Base-by-base conservation (phyloP, 2,888 invertebrate species). In the Eurytoma adleriae region DNA sequence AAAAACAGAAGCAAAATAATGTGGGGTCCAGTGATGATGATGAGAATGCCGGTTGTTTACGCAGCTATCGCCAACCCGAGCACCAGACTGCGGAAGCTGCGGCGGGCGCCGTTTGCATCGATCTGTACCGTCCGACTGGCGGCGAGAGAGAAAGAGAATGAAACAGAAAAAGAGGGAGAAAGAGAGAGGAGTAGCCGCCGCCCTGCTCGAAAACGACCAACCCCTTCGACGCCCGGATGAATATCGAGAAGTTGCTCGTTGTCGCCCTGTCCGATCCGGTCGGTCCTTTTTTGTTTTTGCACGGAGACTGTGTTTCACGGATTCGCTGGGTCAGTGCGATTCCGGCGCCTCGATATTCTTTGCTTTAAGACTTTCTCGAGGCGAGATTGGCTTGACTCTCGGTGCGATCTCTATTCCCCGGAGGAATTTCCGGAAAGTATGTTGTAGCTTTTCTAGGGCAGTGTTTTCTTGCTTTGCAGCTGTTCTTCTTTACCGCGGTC, bases 21-120 rank as follows among this genome's bases (percentile, higher is more conserved):
- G 40, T 3, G 40, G 40, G 40, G 40, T 40, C 40, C 40, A 40
- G 40, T 7, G 40, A 40, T 3, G 40, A 40, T 40, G 40, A 3
- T 3, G 40, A 40, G 40, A 14, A 16, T 18, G 75, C 56, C 27
- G 61, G 69, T 7, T 84, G 82, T 85, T 82, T 83, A 84, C 85
- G 71, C 84, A 84, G 84, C 83, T 84, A 83, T 80, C 80, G 20
- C 54, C 5, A 24, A 10, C 14, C 13, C 66, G 74, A 80, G 81
- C 57, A 85, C 7, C 71, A 20, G 88, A 88, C 89, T 88, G 88
- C 87, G 86, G 88, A 88, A 85, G 86, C 86, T 89, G 89, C 88
- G 87, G 86, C 88, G 86, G 87, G 87, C 89, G 90, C 89, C 89
- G 86, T 85, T 86, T 83, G 83, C 88, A 90, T 90, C 89, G 89